Conservation (phyloP, 2,113 vertebrate species). For the Leucosticte australis region DNA sequence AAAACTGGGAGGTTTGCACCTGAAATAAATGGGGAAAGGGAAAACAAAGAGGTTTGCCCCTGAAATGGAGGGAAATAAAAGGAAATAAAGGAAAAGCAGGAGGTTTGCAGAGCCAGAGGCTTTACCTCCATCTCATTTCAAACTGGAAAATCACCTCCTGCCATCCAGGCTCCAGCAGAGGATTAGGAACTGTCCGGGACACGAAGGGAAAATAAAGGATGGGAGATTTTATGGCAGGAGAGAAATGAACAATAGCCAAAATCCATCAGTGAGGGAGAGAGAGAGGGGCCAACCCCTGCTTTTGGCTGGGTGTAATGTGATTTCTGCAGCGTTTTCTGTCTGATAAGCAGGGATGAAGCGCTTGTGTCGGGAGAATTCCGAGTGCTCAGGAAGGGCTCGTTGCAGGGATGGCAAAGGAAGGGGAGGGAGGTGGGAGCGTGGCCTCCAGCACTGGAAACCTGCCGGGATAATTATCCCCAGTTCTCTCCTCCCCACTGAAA, state of each 20-base stretch:
- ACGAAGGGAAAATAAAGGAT: background rate
- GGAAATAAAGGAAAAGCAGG: background rate
- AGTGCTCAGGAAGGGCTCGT: background rate
- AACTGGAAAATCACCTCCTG: conserved; percentile 1
- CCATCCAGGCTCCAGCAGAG: background rate
- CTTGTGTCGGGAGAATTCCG: background rate
- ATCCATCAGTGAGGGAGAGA: background rate
- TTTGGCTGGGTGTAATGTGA: background rate
- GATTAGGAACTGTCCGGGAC: background rate
- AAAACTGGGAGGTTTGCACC: background rate
- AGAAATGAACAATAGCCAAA: background rate
- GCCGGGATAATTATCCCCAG: background rate
- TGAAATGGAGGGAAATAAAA: background rate
- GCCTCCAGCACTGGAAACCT: background rate
- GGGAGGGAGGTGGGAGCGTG: background rate
- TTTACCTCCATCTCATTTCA: background rate
- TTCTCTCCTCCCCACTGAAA: background rate
- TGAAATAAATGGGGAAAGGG: background rate
- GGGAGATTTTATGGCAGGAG: background rate
- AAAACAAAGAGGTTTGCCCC: background rate
- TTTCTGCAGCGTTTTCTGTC: background rate
- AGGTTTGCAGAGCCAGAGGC: background rate
- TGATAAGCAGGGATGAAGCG: background rate
- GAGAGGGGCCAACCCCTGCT: background rate
- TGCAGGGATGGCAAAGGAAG: background rate